These are phyloP conservation scores for Apodemus speciosus DNA, from an alignment of 2,113 vertebrate genomes.

Conservation along the genomic window DNA sequence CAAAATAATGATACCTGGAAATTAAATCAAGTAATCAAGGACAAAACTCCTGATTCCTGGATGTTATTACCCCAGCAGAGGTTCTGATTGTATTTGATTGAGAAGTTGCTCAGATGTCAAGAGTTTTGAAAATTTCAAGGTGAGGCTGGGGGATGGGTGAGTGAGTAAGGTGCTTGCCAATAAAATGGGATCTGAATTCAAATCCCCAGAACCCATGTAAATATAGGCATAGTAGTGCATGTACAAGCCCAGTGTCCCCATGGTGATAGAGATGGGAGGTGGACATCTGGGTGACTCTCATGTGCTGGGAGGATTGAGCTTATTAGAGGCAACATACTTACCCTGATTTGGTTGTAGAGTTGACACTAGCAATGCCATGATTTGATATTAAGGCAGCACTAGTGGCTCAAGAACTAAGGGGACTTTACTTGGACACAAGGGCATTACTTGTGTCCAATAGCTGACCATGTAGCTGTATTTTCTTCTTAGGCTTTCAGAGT, in stretches of 20 bases:
- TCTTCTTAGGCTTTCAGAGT: neutral
- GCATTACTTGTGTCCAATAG: neutral
- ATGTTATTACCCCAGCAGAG: neutral
- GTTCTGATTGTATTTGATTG: conserved; percentile 7
- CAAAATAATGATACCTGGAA: conserved; percentile 14
- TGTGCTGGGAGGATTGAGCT: neutral
- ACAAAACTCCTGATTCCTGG: neutral
- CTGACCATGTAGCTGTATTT: neutral
- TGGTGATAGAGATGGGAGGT: neutral
- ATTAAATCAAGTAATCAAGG: neutral
- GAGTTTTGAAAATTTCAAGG: neutral
- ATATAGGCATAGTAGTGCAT: neutral
- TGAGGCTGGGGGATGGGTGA: neutral
- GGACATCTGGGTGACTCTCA: neutral
- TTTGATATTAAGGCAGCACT: neutral
- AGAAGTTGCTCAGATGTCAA: neutral
- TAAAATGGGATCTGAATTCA: neutral
- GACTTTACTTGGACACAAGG: neutral
- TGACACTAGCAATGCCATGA: neutral
- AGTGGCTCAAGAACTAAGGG: neutral
- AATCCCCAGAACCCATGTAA: neutral
- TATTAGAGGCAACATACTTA: neutral
- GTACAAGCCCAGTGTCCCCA: neutral
- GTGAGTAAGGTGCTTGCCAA: neutral
- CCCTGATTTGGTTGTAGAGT: neutral